These are phyloP conservation scores for Neodiprion virginianus DNA, from an alignment of 1,140 invertebrate species.

Conservation along the genomic window DNA sequence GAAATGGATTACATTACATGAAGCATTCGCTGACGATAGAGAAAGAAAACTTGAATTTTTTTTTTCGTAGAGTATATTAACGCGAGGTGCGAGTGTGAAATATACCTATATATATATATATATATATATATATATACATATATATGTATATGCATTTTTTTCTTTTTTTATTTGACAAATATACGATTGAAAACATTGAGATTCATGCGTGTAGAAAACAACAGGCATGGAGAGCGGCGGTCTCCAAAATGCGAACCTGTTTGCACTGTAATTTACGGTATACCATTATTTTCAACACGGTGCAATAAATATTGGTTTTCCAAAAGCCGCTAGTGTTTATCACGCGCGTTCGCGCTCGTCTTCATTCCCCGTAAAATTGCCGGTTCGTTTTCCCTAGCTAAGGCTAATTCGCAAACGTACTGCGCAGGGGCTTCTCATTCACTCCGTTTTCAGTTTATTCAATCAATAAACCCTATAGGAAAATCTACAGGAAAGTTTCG, in stretches of 20 bases:
- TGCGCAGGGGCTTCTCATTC: too few relatives aligned
- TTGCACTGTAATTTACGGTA: conserved; percentile 9
- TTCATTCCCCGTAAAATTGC: neutral
- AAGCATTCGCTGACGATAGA: neutral
- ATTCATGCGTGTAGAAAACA: neutral
- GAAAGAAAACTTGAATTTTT: neutral
- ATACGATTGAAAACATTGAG: conserved; percentile 5
- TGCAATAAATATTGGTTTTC: conserved; percentile 16
- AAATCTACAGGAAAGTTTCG: too few relatives aligned
- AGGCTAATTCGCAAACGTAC: neutral
- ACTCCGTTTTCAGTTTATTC: too few relatives aligned
- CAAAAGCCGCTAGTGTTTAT: conserved; percentile 12
- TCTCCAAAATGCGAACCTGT: conserved; percentile 8
- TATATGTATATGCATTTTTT: too few relatives aligned
- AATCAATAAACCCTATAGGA: too few relatives aligned
- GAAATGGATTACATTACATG: too few relatives aligned
- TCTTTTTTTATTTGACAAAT: neutral
- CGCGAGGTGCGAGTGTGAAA: too few relatives aligned
- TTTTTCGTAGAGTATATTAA: neutral
- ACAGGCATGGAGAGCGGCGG: neutral
- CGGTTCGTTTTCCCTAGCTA: neutral
- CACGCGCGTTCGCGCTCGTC: neutral
- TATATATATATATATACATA: too few relatives aligned
- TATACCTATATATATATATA: too few relatives aligned
- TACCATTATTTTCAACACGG: conserved; percentile 11